phyloP scores from a whole-genome alignment of 1,140 invertebrate species.

The Lanistes nyassanus region DNA sequence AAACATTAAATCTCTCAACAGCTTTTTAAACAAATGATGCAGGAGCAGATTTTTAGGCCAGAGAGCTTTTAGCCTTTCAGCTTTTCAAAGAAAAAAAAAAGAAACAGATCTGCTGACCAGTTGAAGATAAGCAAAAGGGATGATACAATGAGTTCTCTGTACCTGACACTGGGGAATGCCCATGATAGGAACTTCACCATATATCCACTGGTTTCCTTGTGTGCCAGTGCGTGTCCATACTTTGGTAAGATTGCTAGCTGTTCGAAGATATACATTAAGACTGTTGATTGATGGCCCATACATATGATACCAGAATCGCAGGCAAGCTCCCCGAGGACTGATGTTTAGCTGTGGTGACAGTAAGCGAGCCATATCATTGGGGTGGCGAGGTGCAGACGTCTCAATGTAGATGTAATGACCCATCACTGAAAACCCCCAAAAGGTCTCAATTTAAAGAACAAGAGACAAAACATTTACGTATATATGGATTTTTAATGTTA shows the following conservation, averaged over 20 bases:
- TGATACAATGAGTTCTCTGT: no score
- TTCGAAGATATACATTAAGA: conserved; percentile 51
- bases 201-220: conserved; percentile 78
- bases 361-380: conserved; percentile 80
- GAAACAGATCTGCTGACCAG: no score
- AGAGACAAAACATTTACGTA: no score
- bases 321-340: conserved; percentile 36
- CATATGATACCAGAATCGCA: conserved; percentile 82
- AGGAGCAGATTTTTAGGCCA: no score
- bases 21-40: no score
- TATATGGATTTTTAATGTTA: no score
- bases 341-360: conserved; percentile 56
- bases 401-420: conserved; percentile 56
- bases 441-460: no score
- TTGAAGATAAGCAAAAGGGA: no score
- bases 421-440: conserved; percentile 28
- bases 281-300: conserved; percentile 70
- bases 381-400: conserved; percentile 71
- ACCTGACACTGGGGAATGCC: conserved; percentile 69
- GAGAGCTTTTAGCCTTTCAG: no score
- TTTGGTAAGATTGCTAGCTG: conserved; percentile 9
- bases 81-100: no score
- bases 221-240: conserved; percentile 74
- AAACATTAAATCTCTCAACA: no score
- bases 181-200: conserved; percentile 74